Evolutionary conservation across 2,888 invertebrate species (phyloP).

Genomic region (Liopterus haemorrhoidalis): DNA sequence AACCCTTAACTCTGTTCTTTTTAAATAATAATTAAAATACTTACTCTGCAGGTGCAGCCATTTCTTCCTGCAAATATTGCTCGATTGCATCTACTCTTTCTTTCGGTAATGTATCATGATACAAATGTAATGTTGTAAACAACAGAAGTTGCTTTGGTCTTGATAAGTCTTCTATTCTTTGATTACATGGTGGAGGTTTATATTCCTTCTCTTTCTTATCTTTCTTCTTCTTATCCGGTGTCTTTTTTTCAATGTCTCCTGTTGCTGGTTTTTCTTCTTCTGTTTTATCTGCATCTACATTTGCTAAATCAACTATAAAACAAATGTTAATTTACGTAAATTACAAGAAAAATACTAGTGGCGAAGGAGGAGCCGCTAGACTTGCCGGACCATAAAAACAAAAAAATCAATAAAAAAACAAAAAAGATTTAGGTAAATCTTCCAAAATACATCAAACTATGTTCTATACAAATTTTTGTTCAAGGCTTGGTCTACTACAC

Average conservation of each 20-base stretch:
- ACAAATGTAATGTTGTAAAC: slow-evolving; percentile 51
- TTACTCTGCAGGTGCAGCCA: slow-evolving; percentile 51
- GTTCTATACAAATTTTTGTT: too few relatives aligned
- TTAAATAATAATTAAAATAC: too few relatives aligned
- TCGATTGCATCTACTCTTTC: slow-evolving; percentile 51
- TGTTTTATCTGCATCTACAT: background rate
- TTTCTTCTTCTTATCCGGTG: slow-evolving; percentile 20
- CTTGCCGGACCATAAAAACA: background rate
- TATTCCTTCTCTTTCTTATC: slow-evolving; percentile 18
- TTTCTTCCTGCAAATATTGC: slow-evolving; percentile 52
- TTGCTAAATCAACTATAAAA: background rate
- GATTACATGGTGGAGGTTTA: slow-evolving; percentile 31
- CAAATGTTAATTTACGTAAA: background rate
- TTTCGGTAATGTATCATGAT: slow-evolving; percentile 47
- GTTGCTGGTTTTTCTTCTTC: background rate
- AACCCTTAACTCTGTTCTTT: too few relatives aligned
- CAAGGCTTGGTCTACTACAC: too few relatives aligned
- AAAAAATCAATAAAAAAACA: background rate
- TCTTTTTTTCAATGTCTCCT: background rate
- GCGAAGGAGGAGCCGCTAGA: background rate
- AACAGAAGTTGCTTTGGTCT: slow-evolving; percentile 50
- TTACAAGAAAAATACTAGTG: background rate
- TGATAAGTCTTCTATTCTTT: slow-evolving; percentile 50
- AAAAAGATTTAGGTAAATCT: too few relatives aligned
- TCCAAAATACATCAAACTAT: too few relatives aligned